A percentile compares a stretch with the other conserved stretches of the same genome.
Evolutionary conservation across 2,888 invertebrate species (phyloP).

Genomic region (Piscicola geometra): DNA sequence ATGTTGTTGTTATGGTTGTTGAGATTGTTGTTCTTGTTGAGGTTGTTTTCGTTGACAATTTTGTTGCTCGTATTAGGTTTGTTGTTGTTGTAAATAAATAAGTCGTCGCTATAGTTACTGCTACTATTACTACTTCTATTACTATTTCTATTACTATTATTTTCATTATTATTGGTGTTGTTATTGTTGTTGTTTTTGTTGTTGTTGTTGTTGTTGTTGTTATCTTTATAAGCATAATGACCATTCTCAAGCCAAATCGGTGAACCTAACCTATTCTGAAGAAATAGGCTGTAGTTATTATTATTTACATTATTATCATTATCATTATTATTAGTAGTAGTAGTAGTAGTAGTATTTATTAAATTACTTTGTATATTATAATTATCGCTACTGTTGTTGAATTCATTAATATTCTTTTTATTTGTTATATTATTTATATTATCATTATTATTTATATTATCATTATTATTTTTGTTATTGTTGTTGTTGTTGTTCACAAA

Average conservation of each 20-base stretch:
- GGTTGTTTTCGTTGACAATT: slow-evolving; percentile 34
- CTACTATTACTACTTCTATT: neutral
- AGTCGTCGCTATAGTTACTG: neutral
- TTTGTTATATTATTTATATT: slow-evolving; percentile 42
- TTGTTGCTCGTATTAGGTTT: neutral
- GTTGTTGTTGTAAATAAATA: neutral
- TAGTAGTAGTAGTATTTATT: neutral
- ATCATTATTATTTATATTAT: slow-evolving; percentile 40
- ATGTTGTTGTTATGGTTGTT: slow-evolving; percentile 11
- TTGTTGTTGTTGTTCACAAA: slow-evolving; percentile 3
- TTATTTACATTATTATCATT: neutral
- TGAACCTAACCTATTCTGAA: too few species aligned
- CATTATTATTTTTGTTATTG: slow-evolving; percentile 12
- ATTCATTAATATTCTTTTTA: too few species aligned
- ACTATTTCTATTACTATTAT: neutral
- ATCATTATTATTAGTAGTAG: slow-evolving; percentile 33
- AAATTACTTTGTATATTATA: too few species aligned
- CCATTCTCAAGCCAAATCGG: too few species aligned
- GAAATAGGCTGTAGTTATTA: neutral
- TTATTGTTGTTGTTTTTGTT: neutral
- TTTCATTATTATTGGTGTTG: slow-evolving; percentile 31
- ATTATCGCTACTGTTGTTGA: too few species aligned
- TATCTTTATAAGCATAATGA: neutral
- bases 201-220: slow-evolving; percentile 7
- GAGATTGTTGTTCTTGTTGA: slow-evolving; percentile 44